These are phyloP conservation scores for Chiroxiphia lanceolata DNA, from an alignment of 2,797 vertebrate species.

Conservation along the genomic window DNA sequence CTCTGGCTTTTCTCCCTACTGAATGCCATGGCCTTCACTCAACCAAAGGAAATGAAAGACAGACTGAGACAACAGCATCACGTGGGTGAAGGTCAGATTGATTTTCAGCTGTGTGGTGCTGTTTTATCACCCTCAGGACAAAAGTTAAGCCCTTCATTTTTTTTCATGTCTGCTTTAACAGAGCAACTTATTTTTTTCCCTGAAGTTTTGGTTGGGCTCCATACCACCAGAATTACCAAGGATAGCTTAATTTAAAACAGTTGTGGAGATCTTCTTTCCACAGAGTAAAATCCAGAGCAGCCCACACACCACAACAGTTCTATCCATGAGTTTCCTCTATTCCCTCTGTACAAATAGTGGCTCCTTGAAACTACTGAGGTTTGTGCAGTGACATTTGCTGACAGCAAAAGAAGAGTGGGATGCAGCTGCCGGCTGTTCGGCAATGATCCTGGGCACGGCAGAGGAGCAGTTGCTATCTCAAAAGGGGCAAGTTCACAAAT, in stretches of 20 bases:
- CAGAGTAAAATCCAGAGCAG: background rate
- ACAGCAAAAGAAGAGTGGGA: background rate
- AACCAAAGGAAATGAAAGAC: constrained; percentile 54
- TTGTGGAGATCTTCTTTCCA: background rate
- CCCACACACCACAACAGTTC: background rate
- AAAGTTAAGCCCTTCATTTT: constrained; percentile 62
- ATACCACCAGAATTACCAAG: constrained; percentile 40
- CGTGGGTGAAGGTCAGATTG: constrained; percentile 69
- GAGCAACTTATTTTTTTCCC: constrained; percentile 21
- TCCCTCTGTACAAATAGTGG: background rate
- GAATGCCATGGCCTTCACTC: constrained; percentile 53
- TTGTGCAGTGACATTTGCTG: background rate
- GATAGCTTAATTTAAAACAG: constrained; percentile 47
- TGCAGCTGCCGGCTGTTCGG: background rate
- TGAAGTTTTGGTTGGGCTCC: constrained; percentile 35
- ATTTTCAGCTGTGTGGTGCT: constrained; percentile 67
- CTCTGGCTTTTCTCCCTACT: constrained; percentile 64
- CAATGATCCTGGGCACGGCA: background rate
- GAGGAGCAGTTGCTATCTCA: background rate
- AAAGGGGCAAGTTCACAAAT: constrained; percentile 39
- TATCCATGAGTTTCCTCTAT: background rate
- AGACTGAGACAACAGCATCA: constrained; percentile 59
- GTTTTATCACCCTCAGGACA: constrained; percentile 71
- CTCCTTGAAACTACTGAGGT: background rate
- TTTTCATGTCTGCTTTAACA: constrained; percentile 45